phyloP scores from a whole-genome alignment of 2,797 vertebrate species.

The Trachurus trachurus region DNA sequence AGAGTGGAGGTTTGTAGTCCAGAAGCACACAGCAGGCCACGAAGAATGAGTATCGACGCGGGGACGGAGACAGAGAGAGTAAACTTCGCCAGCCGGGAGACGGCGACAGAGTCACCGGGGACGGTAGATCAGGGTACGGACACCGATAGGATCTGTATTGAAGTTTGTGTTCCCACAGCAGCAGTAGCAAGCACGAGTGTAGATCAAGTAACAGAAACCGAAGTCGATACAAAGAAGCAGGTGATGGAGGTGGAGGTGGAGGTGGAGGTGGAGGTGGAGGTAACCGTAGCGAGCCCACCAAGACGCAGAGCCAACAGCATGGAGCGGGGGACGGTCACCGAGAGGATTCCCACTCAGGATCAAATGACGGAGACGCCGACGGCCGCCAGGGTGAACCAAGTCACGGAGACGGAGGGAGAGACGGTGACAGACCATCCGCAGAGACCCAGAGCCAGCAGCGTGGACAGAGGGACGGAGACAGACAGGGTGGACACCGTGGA shows the following conservation, averaged over 20 bases:
- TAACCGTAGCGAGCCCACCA: conserved; percentile 37
- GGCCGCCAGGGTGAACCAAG: conserved; percentile 67
- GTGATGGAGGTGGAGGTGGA: conserved; percentile 38
- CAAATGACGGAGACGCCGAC: conserved; percentile 76
- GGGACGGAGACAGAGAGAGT: conserved; percentile 68
- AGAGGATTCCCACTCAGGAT: conserved; percentile 74
- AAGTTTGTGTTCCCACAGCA: conserved; percentile 58
- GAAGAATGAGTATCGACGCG: conserved; percentile 80
- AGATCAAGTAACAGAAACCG: conserved; percentile 52
- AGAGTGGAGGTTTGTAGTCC: conserved; percentile 75
- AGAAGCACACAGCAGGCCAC: conserved; percentile 54
- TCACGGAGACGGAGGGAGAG: conserved; percentile 75
- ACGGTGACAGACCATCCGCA: conserved; percentile 70
- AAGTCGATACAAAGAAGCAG: conserved; percentile 43
- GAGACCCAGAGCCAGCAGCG: conserved; percentile 78
- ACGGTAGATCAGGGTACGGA: conserved; percentile 82
- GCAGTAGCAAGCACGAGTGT: conserved; percentile 23
- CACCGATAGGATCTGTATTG: conserved; percentile 76
- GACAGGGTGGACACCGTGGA: conserved; percentile 81
- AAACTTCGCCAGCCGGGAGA: conserved; percentile 71
- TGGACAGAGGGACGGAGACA: conserved; percentile 79
- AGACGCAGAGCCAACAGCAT: conserved; percentile 80
- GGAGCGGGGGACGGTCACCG: conserved; percentile 78
- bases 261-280: conserved; percentile 44
- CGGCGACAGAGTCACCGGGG: conserved; percentile 60